These are phyloP conservation scores for Clitarchus hookeri DNA, from an alignment of 2,888 invertebrate species.

Conservation along the genomic window DNA sequence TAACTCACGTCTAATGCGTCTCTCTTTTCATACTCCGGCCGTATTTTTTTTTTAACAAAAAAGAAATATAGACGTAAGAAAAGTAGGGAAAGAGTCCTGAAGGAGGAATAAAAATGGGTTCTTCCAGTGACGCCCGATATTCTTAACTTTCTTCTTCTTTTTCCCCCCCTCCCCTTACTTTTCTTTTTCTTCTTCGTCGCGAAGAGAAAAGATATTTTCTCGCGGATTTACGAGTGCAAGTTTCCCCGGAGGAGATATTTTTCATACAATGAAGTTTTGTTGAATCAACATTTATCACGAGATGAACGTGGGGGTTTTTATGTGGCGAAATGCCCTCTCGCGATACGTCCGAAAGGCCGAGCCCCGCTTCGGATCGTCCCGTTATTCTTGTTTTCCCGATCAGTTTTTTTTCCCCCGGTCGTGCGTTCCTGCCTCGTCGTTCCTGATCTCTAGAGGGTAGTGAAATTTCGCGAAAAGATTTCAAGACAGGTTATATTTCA, in stretches of 20 bases:
- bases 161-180: not conserved
- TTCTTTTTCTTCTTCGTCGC: not conserved
- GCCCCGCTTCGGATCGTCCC: not conserved
- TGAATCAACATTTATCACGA: constrained; percentile 23
- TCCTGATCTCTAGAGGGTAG: no score
- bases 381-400: not conserved
- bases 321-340: not conserved
- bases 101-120: constrained; percentile 10
- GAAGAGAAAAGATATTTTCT: constrained; percentile 25
- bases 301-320: not conserved
- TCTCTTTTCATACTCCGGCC: constrained; percentile 20
- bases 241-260: constrained; percentile 17
- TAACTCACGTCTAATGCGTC: not conserved
- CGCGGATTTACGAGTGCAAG: constrained; percentile 21
- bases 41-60: constrained; percentile 9
- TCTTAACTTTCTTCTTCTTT: constrained; percentile 17
- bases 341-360: not conserved
- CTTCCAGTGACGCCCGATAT: constrained; percentile 20
- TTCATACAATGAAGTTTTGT: constrained; percentile 21
- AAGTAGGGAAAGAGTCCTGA: constrained; percentile 19
- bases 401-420: not conserved
- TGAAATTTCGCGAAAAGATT: no score
- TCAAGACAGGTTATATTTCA: no score
- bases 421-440: not conserved
- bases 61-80: constrained; percentile 8